Evolutionary conservation across 2,888 invertebrate genomes (phyloP), one percentile per base, ranked within the genome.

Genomic region (Mythimna ferrago): DNA sequence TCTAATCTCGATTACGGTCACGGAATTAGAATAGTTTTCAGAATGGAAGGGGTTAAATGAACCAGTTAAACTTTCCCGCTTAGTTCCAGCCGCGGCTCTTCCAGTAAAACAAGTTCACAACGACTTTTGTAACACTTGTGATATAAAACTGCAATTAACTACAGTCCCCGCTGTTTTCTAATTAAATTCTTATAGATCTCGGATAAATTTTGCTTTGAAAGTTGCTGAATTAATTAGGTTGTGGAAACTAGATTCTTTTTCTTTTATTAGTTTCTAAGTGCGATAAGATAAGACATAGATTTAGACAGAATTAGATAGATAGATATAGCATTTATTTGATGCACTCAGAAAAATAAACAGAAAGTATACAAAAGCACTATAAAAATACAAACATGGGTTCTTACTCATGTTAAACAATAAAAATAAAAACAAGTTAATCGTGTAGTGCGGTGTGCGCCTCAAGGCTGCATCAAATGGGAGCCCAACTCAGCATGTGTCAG

Each of bases 71-170:
- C 78, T 87, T 85, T 21, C 62, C 70, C 82, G 69, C 73, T 82
- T 82, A 77, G 71, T 75, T 76, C 62, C 79, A 75, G 69, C 77
- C 74, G 82, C 74, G 73, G 66, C 78, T 66, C 63, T 78, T 71
- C 73, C 71, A 75, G 78, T 76, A 78, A 83, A 87, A 82, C 83
- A 83, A 87, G 86, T 82, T 87, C 75, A 66, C 66, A 89, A 87
- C 87, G 87, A 88, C 87, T 88, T 88, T 74, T 69, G 68, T 67
- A 81, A 77, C 79, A 85, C 83, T 81, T 76, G 74, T 82, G 82
- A 83, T 86, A 85, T 89, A 88, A 89, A 89, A 89, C 86, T 86
- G 85, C 87, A 85, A 89, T 89, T 89, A 89, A 76, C 80, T 83
- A 83, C 85, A 85, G 73, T 74, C 82, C 67, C 54, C 35, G 66